phyloP scores from a whole-genome alignment of 2,888 invertebrate species.

The Agrotis clavis region DNA sequence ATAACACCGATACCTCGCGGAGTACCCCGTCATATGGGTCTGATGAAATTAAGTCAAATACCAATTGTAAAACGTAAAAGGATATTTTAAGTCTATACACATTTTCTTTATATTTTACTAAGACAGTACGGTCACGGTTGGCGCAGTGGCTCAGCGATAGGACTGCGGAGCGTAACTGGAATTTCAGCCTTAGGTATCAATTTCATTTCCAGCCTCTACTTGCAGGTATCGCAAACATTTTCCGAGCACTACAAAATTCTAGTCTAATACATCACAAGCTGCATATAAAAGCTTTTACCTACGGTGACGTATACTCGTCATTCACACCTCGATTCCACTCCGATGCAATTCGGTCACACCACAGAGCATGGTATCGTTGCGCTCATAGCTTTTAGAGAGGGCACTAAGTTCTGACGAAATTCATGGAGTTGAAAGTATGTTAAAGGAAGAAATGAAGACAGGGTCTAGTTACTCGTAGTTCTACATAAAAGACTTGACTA shows the following conservation, averaged over 20 bases:
- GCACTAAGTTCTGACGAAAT: background rate
- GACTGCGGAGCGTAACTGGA: too few relatives aligned
- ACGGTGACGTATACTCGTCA: conserved; percentile 23
- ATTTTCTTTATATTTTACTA: too few relatives aligned
- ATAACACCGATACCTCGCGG: too few relatives aligned
- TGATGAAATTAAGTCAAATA: too few relatives aligned
- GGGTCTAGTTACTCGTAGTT: background rate
- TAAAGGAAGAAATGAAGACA: background rate
- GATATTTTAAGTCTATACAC: too few relatives aligned
- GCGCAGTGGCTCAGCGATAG: too few relatives aligned
- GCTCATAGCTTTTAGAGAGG: background rate
- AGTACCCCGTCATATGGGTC: too few relatives aligned
- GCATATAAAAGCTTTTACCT: conserved; percentile 43
- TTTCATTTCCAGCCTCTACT: background rate
- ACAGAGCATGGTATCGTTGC: background rate
- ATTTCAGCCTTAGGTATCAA: too few relatives aligned
- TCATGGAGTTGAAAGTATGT: background rate
- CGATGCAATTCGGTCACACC: conserved; percentile 24
- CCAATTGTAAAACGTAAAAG: too few relatives aligned
- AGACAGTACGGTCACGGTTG: too few relatives aligned
- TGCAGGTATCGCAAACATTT: background rate
- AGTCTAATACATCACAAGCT: conserved; percentile 17
- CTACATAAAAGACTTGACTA: too few relatives aligned
- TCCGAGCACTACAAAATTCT: background rate
- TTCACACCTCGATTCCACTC: conserved; percentile 35